Evolutionary conservation across 1,140 invertebrate species (phyloP).

Genomic region (Vollenhovia emeryi): DNA sequence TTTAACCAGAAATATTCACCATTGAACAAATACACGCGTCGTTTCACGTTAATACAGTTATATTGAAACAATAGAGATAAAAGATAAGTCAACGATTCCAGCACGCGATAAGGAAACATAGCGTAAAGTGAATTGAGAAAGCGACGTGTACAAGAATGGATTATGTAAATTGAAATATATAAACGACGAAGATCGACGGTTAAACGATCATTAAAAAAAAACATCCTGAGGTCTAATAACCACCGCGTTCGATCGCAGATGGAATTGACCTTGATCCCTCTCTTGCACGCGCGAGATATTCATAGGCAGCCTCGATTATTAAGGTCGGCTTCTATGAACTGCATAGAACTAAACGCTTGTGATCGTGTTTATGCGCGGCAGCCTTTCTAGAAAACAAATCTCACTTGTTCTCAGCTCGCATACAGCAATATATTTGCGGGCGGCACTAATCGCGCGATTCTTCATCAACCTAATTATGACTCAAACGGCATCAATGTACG

Average conservation of each 20-base stretch:
- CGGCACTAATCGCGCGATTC: not conserved
- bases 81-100: constrained; percentile 32
- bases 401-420: not conserved
- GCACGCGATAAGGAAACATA: not conserved
- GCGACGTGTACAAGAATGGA: not conserved
- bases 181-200: constrained; percentile 28
- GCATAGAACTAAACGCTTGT: constrained; percentile 32
- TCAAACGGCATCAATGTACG: not conserved
- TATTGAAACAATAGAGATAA: not conserved
- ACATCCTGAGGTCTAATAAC: constrained; percentile 51
- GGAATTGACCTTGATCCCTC: constrained; percentile 67
- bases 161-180: constrained; percentile 46
- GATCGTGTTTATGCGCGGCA: not conserved
- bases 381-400: constrained; percentile 35
- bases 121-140: not conserved
- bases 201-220: constrained; percentile 57
- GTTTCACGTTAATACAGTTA: not conserved
- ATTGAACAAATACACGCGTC: not conserved
- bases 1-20: not conserved
- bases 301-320: constrained; percentile 68
- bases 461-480: not conserved
- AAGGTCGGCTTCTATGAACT: constrained; percentile 64
- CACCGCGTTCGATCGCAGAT: constrained; percentile 58
- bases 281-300: constrained; percentile 51
- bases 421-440: constrained; percentile 1